These are phyloP conservation scores for Ictalurus punctatus DNA, from an alignment of 2,113 vertebrate species.

Conservation along the genomic window DNA sequence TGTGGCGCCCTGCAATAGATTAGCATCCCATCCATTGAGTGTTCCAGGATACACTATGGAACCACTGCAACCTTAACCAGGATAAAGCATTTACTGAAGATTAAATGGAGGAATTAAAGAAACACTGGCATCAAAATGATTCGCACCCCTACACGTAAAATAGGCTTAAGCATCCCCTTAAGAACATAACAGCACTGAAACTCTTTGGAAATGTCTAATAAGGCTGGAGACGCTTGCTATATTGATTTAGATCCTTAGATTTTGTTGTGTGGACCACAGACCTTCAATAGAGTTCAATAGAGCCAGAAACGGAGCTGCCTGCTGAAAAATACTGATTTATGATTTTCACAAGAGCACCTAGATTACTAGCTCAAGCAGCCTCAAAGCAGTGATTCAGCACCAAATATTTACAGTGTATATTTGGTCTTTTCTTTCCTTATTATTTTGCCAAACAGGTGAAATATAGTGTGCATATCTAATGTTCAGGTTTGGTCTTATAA, in stretches of 20 bases:
- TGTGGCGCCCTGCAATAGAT: not conserved
- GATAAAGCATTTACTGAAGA: not conserved
- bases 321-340: not conserved
- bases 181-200: not conserved
- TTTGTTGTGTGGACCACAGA: not conserved
- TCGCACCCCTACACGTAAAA: not conserved
- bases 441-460: not conserved
- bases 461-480: not conserved
- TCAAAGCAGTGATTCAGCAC: not conserved
- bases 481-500: not conserved
- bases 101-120: not conserved
- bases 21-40: not conserved
- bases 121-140: not conserved
- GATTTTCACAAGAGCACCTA: not conserved
- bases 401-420: not conserved
- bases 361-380: not conserved
- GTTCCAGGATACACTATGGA: not conserved
- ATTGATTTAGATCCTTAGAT: not conserved
- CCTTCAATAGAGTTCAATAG: not conserved
- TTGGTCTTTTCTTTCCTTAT: not conserved
- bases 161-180: not conserved
- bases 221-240: not conserved
- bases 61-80: not conserved
- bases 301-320: not conserved
- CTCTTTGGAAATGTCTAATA: not conserved